Percentiles rank a stretch among this genome's conserved stretches.
Evolutionary conservation across 1,140 invertebrate genomes (phyloP).

Genomic region (Temnothorax nylanderi): DNA sequence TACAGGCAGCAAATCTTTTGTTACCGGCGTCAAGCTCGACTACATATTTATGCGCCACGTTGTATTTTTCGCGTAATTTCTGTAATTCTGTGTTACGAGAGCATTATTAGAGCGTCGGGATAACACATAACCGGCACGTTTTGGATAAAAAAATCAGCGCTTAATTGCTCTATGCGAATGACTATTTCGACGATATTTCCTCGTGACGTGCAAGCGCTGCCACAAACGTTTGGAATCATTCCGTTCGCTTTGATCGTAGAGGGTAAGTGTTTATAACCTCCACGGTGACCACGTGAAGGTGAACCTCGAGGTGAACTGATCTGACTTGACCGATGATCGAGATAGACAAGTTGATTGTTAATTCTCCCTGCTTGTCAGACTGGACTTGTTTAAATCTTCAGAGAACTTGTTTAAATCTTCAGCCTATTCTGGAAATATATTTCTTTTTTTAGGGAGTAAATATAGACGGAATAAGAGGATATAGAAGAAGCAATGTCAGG

Average conservation of each 20-base stretch:
- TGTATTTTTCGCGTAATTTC: too few species aligned
- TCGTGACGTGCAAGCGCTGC: background rate
- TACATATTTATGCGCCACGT: too few species aligned
- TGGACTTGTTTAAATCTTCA: too few species aligned
- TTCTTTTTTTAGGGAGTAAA: background rate
- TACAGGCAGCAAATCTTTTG: too few species aligned
- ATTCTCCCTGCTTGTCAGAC: background rate
- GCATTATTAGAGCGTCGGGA: too few species aligned
- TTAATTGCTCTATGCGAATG: background rate
- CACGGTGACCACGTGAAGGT: background rate
- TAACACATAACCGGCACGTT: too few species aligned
- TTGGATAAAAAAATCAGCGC: too few species aligned
- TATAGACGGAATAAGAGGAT: background rate
- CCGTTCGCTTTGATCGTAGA: background rate
- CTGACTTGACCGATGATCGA: background rate
- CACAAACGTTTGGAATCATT: background rate
- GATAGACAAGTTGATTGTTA: background rate
- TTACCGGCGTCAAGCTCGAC: too few species aligned
- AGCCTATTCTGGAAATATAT: background rate
- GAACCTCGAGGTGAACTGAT: background rate
- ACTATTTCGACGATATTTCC: background rate
- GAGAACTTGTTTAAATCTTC: background rate
- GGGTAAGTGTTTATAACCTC: background rate
- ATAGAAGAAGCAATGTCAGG: slow-evolving; percentile 20
- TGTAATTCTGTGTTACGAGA: too few species aligned